phyloP scores from a whole-genome alignment of 2,797 vertebrate genomes.

The Bufotes viridis region DNA sequence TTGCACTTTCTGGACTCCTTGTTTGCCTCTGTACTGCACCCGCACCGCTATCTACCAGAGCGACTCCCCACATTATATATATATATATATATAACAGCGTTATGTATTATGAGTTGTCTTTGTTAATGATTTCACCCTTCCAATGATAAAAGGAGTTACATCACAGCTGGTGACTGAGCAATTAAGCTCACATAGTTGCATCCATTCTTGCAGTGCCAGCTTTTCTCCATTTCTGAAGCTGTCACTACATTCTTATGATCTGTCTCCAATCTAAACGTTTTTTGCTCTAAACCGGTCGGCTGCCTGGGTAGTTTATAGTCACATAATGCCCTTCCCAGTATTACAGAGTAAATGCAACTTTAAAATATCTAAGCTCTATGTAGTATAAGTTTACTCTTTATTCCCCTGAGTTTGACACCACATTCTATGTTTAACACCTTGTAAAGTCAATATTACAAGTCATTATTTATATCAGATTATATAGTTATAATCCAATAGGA shows the following conservation, averaged over 20 bases:
- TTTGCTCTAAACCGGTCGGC: slow-evolving; percentile 16
- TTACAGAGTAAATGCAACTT: not conserved
- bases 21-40: too few relatives aligned
- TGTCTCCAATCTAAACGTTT: slow-evolving; percentile 19
- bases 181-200: not conserved
- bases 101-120: too few relatives aligned
- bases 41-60: too few relatives aligned
- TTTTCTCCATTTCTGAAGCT: not conserved
- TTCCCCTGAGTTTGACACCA: not conserved
- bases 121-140: not conserved
- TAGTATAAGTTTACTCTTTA: not conserved
- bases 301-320: not conserved
- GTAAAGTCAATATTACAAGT: too few relatives aligned
- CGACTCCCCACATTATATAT: too few relatives aligned
- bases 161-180: slow-evolving; percentile 4
- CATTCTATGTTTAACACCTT: not conserved
- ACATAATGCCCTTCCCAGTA: not conserved
- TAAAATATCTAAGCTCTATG: not conserved
- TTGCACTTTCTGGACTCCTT: too few relatives aligned
- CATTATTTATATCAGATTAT: too few relatives aligned
- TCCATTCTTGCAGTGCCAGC: slow-evolving; percentile 16
- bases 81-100: too few relatives aligned
- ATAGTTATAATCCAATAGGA: too few relatives aligned
- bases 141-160: not conserved
- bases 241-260: slow-evolving; percentile 27